Conservation (phyloP, 2,888 invertebrate genomes). For the Lagria hirta region DNA sequence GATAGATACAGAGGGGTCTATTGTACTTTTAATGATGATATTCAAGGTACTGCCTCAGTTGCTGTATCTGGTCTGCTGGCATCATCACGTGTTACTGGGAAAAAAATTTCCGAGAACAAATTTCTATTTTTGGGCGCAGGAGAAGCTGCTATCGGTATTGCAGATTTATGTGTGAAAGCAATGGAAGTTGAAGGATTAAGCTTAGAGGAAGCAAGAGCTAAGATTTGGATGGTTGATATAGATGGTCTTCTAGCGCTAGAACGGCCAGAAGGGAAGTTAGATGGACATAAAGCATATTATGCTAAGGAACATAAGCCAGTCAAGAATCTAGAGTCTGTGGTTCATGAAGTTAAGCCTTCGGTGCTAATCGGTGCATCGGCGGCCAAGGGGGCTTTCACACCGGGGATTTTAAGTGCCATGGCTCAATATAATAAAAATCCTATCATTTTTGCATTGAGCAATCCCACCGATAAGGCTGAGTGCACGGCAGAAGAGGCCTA, state of each 20-base stretch:
- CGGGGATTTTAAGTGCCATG: conserved; percentile 84
- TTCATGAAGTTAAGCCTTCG: conserved; percentile 83
- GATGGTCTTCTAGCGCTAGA: conserved; percentile 82
- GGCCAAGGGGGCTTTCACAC: conserved; percentile 86
- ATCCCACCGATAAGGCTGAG: conserved; percentile 97
- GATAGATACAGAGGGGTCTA: conserved; percentile 87
- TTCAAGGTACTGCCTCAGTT: conserved; percentile 90
- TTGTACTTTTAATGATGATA: conserved; percentile 99
- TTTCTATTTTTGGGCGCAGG: conserved; percentile 91
- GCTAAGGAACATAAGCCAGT: conserved; percentile 79
- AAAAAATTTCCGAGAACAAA: conserved; percentile 81
- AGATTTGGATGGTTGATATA: conserved; percentile 95
- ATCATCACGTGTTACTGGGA: conserved; percentile 69
- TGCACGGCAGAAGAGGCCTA: conserved; percentile 97
- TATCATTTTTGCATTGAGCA: conserved; percentile 94
- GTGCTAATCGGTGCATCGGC: conserved; percentile 92
- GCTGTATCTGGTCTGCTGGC: conserved; percentile 92
- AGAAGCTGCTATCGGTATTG: conserved; percentile 58
- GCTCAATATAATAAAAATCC: conserved; percentile 83
- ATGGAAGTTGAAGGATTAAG: conserved; percentile 67
- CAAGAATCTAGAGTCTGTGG: conserved; percentile 75
- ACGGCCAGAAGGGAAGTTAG: conserved; percentile 65
- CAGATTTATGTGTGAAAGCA: conserved; percentile 84
- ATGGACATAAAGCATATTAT: conserved; percentile 70
- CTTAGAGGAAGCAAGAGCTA: conserved; percentile 74